A percentile compares a stretch with the other conserved stretches of the same genome.
phyloP scores from a whole-genome alignment of 2,888 invertebrate species.

The Ormyrus labotus region DNA sequence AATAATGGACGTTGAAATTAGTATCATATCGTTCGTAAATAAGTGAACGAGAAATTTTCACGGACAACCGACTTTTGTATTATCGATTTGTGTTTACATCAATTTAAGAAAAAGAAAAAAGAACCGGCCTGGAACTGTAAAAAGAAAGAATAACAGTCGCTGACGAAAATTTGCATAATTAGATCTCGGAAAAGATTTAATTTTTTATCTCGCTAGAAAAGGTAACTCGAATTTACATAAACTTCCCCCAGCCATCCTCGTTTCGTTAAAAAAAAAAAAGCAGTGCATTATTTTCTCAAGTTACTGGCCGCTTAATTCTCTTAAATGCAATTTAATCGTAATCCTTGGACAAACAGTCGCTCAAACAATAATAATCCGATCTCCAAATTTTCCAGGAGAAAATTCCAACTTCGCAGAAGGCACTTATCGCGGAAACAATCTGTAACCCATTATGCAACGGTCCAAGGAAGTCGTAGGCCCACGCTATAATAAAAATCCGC shows the following conservation, averaged over 20 bases:
- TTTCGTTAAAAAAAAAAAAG: not conserved
- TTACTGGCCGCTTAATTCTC: too few relatives aligned
- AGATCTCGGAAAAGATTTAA: slow-evolving; percentile 7
- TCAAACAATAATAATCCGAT: not conserved
- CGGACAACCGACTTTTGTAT: not conserved
- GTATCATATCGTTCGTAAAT: not conserved
- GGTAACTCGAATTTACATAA: not conserved
- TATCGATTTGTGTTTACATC: not conserved
- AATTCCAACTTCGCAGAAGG: not conserved
- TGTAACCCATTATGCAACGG: too few relatives aligned
- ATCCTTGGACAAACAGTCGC: not conserved
- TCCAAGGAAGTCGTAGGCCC: too few relatives aligned
- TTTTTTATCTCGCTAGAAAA: not conserved
- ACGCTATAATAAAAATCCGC: too few relatives aligned
- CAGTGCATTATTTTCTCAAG: not conserved
- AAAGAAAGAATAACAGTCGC: not conserved
- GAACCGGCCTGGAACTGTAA: not conserved
- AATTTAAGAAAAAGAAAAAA: not conserved
- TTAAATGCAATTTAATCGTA: too few relatives aligned
- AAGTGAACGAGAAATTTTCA: too few relatives aligned
- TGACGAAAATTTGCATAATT: slow-evolving; percentile 18
- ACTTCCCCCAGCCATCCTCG: not conserved
- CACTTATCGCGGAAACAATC: too few relatives aligned
- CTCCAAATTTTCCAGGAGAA: not conserved
- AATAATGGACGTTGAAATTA: not conserved